Evolutionary conservation across 1,140 invertebrate genomes (phyloP), one percentile per base, ranked within the genome.

Genomic region (Drosophila pruinosa): DNA sequence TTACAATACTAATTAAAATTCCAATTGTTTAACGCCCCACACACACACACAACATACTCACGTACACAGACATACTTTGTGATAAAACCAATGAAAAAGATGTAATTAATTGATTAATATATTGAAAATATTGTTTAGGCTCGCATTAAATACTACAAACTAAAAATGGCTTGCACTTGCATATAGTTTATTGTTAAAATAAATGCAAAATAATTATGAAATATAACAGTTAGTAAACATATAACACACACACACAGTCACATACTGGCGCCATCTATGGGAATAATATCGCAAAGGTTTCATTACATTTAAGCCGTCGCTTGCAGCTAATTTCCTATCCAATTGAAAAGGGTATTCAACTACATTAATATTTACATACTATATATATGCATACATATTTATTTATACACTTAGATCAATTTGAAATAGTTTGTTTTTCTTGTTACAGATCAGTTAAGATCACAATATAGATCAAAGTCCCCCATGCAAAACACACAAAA

Each of bases 251-350:
- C 14, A 48, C 34, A 50, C 36, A 43, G 17, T n/a, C 14, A 22
- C 19, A n/a, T 8, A 43, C 19, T 10, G 6, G 17, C 39, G 41
- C 43, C 43, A 45, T 36, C 24, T 43, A 58, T 31, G 28, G 31
- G 34, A 38, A 63, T 58, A 41, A 47, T 54, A 72, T 54, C 61
- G 72, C 72, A 69, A 83, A 61, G 80, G 80, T 85, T 85, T 85
- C 81, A 85, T 85, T 71, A 85, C 22, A 72, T 59, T 80, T 85
- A 85, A 85, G 79, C 70, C 73, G 72, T 31, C 62, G 38, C 39
- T 19, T 41, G 21, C 39, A 43, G n/a, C 38, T 63, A 24, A 64
- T 24, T 39, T 72, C 47, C 15, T n/a, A n/a, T 22, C 69, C 74
- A 76, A 59, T 78, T 83, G 56, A 61, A 31, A 61, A 31, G 38